Base-by-base conservation (phyloP, 2,113 vertebrate genomes). In the Rhinolophus sinicus region DNA sequence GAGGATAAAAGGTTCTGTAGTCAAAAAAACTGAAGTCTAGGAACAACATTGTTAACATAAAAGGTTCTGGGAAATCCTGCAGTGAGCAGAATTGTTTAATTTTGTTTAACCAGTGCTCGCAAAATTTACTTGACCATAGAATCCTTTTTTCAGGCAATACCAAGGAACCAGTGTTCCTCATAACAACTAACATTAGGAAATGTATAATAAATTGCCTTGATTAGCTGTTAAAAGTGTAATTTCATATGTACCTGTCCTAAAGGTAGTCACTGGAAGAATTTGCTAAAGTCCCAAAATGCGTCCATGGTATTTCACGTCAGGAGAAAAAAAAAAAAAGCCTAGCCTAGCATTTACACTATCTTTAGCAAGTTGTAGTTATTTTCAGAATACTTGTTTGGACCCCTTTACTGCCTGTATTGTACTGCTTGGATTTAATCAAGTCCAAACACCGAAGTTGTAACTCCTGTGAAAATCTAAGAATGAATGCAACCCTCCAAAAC, bases 371-470 rank as follows among this genome's bases (percentile, higher is more conserved):
- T 91, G 7, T 24, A 65, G 16, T 89, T 91, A 77, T 95, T 94
- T 92, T 76, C 26, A 96, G n/a, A 86, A 76, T 94, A 40, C 62
- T 47, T 64, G 70, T 70, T 93, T 95, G 38, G 67, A 95, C 16
- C 24, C 56, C 50, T 38, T 93, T 86, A 76, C 5, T 87, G 35
- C 78, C 52, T 90, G 24, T 65, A 44, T 91, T 70, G 83, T 86
- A 92, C n/a, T n/a, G n/a, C n/a, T n/a, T n/a, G n/a, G n/a, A n/a
- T 88, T 84, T 93, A 85, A 94, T 82, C 50, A 94, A 85, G 14
- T 87, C 58, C 40, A 96, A 95, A 91, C 22, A 87, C 33, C n/a
- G 18, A 58, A 16, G 75, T 96, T 97, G 64, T 92, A 92, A 93
- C 80, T 82, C 21, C 50, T 92, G 56, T 78, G 44, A 83, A 94